Evolutionary conservation across 2,888 invertebrate genomes (phyloP), one percentile per base, ranked within the genome.

Genomic region (Platerodrilus igneus): DNA sequence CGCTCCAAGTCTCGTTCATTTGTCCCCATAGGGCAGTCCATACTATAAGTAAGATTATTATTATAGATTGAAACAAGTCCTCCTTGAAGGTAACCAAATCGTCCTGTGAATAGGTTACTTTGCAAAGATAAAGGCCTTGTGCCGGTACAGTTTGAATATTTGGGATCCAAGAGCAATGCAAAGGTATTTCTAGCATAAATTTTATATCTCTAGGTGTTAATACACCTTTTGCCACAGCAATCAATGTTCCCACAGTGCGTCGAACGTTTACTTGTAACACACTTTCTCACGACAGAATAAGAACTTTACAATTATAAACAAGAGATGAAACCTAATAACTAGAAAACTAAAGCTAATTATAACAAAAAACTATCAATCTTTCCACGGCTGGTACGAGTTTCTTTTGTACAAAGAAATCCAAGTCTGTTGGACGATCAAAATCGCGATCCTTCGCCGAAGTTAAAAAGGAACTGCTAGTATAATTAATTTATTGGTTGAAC

Each of bases 1-100:
- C 80, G 76, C 70, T 88, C 86, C 58, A 88, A 72, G 71, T 88
- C 87, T 64, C 81, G 76, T 69, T 87, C 86, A 56, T 81, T 74
- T 52, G 79, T 81, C 59, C 83, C 79, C 67, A 83, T 81, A 52
- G 83, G 81, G 66, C 79, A 79, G 70, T 77, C 78, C 78, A 78
- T 79, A 65, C 67, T 36, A 37, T 32, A 37, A 45, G 47, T 35
- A 45, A 51, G 47, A 38, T 37, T 43, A 37, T 33, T 42, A 32
- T 37, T 38, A 36, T 35, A 37, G 41, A 37, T 30, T 41, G 44
- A 28, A 37, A 41, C 36, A 53, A 35, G 31, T 37, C 41, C 34
- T 53, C 56, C 41, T 50, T 54, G 48, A 60, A 60, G 29, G 49
- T 39, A 39, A 68, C 61, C 27, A 81, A 68, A 53, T 81, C 79